A percentile compares a stretch with the other conserved stretches of the same genome.
phyloP scores from a whole-genome alignment of 2,113 vertebrate genomes.

The Elanus axillaris region DNA sequence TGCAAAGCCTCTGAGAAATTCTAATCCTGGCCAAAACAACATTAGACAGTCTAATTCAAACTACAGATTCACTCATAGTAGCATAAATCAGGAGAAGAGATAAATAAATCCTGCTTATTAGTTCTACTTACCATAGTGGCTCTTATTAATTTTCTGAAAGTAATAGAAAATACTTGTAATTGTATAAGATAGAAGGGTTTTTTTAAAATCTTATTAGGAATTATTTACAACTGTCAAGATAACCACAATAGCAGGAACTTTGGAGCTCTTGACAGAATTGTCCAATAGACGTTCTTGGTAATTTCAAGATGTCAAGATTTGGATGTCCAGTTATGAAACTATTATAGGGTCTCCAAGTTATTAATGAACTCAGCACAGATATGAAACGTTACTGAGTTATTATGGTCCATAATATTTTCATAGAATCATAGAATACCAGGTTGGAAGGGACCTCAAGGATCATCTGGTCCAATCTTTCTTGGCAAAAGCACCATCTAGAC shows the following conservation, averaged over 20 bases:
- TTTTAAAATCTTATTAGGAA: neutral
- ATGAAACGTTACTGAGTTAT: neutral
- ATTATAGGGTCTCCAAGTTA: neutral
- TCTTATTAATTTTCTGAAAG: neutral
- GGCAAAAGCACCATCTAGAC: neutral
- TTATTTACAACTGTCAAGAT: neutral
- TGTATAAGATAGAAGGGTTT: neutral
- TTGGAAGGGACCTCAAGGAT: neutral
- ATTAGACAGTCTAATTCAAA: slow-evolving; percentile 38
- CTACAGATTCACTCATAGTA: neutral
- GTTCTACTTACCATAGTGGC: neutral
- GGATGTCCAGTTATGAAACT: neutral
- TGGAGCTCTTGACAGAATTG: neutral
- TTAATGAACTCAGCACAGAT: neutral
- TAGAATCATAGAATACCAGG: neutral
- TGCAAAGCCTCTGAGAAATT: slow-evolving; percentile 45
- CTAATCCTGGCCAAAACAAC: slow-evolving; percentile 10
- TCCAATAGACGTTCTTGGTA: neutral
- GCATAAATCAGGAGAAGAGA: slow-evolving; percentile 7
- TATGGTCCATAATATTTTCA: neutral
- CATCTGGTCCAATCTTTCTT: neutral
- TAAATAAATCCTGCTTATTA: slow-evolving; percentile 10
- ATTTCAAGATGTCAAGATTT: neutral
- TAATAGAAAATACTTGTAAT: neutral
- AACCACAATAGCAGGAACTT: neutral